These are phyloP conservation scores for Aplochiton taeniatus DNA, from an alignment of 2,797 vertebrate genomes.

Conservation along the genomic window DNA sequence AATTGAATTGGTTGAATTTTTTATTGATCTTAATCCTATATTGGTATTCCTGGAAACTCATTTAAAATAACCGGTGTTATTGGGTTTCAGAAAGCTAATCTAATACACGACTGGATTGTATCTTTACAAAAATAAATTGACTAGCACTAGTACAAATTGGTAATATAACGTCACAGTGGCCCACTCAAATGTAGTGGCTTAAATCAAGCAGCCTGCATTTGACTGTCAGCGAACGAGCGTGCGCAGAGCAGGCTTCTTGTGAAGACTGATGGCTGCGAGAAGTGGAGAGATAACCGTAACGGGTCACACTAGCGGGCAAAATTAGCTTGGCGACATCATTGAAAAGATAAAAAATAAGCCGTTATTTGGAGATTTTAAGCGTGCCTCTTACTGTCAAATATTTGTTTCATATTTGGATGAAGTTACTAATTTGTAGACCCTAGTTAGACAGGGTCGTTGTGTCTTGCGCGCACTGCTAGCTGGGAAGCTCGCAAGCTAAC, in stretches of 20 bases:
- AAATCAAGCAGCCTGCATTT: not conserved
- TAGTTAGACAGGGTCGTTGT: not conserved
- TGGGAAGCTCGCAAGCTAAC: conserved; percentile 43
- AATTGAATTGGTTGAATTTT: too few species aligned
- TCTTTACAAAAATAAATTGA: too few species aligned
- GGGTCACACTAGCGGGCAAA: too few species aligned
- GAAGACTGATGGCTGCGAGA: too few species aligned
- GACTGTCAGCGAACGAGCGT: not conserved
- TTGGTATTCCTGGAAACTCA: not conserved
- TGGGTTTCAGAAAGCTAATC: too few species aligned
- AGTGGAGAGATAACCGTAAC: too few species aligned
- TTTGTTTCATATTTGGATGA: not conserved
- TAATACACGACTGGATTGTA: too few species aligned
- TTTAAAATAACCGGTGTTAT: not conserved
- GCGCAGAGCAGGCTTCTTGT: not conserved
- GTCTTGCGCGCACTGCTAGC: conserved; percentile 7
- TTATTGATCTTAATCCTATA: not conserved
- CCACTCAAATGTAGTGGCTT: too few species aligned
- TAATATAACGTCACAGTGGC: too few species aligned
- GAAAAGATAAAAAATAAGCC: not conserved
- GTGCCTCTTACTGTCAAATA: not conserved
- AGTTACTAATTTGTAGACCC: not conserved
- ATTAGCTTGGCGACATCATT: not conserved
- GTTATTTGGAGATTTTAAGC: not conserved
- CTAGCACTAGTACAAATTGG: too few species aligned